Evolutionary conservation across 2,888 invertebrate species (phyloP), one percentile per base, ranked within the genome.

Genomic region (Drosophila barbarae): DNA sequence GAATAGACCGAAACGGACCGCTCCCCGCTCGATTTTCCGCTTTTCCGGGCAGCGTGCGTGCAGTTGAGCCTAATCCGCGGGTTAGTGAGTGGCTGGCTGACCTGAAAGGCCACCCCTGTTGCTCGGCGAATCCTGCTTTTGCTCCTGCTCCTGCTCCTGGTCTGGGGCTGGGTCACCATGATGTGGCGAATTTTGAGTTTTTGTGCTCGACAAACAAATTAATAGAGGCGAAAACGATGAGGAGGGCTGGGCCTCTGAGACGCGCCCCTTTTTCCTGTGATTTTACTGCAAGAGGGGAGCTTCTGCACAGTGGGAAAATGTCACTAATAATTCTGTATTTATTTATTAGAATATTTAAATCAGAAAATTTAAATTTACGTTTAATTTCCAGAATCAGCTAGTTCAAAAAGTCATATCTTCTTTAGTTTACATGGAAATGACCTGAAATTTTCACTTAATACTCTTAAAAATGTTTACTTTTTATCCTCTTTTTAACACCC

Each of bases 51-150:
- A 74, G 80, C 41, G 41, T 81, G 85, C 80, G 80, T 81, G 80
- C 85, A 81, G 69, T 81, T 81, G 69, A 49, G 70, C 65, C 79
- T 81, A 81, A 81, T 81, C 80, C 85, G 81, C 77, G 85, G 77
- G 85, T 80, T 80, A 85, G 85, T 72, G 46, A 47, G 46, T 64
- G 60, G 63, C 53, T 53, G 36, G 18, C 46, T 34, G 30, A 35
- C 53, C 49, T 38, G 23, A 47, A 56, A 52, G 50, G 71, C 50
- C 35, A 69, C 52, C 61, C 71, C 70, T 69, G 67, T 69, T 68
- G 67, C 67, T 68, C 36, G 10, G n/a, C 56, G 30, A 44, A 36
- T 23, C 49, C 36, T 32, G 34, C 10, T 32, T 36, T 54, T 54
- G 50, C 53, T 57, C 42, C 21, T 30, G 55, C 39, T 56, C 56